Percentiles rank a stretch among this genome's conserved stretches.
Conservation (phyloP, 2,888 invertebrate species). For the Exocentrus adspersus region DNA sequence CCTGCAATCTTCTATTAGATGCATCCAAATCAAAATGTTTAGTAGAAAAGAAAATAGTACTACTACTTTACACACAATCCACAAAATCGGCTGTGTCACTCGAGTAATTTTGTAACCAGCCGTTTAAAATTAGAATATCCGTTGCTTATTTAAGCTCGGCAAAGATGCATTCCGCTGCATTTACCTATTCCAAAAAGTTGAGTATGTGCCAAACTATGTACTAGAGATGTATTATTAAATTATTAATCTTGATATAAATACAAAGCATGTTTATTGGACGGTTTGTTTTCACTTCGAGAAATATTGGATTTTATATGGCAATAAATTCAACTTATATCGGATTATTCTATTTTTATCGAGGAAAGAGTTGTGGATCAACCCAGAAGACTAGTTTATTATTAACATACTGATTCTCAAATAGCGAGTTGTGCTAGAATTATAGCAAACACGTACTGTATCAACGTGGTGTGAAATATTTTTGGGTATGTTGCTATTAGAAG, state of each 20-base stretch:
- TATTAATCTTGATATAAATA: conserved; percentile 14
- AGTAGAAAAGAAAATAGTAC: not conserved
- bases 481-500: too few species aligned
- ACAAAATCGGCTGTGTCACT: not conserved
- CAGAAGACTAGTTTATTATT: conserved; percentile 3
- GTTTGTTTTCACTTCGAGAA: conserved; percentile 23
- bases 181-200: conserved; percentile 19
- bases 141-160: conserved; percentile 6
- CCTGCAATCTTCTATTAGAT: too few species aligned
- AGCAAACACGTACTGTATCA: too few species aligned
- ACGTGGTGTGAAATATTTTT: too few species aligned
- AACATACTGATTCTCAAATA: not conserved
- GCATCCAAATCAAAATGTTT: too few species aligned
- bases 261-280: conserved; percentile 24
- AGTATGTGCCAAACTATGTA: conserved; percentile 29
- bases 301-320: conserved; percentile 20
- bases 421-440: not conserved
- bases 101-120: not conserved
- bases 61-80: not conserved
- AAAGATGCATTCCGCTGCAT: conserved; percentile 28
- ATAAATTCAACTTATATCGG: conserved; percentile 8
- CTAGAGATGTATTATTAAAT: conserved; percentile 25
- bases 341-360: conserved; percentile 16
- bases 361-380: not conserved
- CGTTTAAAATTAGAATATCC: conserved; percentile 13